Conservation (phyloP, 2,113 vertebrate genomes). For the Amblyopsis rosae region DNA sequence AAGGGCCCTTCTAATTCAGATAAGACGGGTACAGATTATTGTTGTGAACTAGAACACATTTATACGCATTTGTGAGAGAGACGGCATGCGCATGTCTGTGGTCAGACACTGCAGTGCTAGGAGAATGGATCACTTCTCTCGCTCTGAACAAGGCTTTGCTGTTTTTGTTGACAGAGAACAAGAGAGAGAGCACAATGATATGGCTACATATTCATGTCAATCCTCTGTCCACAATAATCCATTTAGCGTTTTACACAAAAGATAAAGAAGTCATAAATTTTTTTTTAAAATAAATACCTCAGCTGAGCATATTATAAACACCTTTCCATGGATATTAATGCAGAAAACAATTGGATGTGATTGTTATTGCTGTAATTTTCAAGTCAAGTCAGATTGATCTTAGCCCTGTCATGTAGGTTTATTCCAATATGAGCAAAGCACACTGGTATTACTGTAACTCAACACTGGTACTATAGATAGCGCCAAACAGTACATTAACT, state of each 20-base stretch:
- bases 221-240: slow-evolving; percentile 13
- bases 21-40: too few relatives aligned
- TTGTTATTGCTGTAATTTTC: background rate
- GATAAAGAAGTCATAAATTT: background rate
- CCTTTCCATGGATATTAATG: background rate
- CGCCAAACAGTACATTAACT: too few relatives aligned
- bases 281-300: background rate
- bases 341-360: background rate
- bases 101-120: slow-evolving; percentile 20
- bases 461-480: too few relatives aligned
- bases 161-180: slow-evolving; percentile 69
- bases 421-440: too few relatives aligned
- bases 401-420: background rate
- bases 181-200: slow-evolving; percentile 42
- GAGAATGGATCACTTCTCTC: slow-evolving; percentile 41
- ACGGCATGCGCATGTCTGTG: slow-evolving; percentile 30
- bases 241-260: slow-evolving; percentile 16
- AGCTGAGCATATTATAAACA: background rate
- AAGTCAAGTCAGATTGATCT: background rate
- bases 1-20: too few relatives aligned
- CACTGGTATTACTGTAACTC: too few relatives aligned
- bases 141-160: slow-evolving; percentile 59
- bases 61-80: slow-evolving; percentile 9
- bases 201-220: slow-evolving; percentile 52
- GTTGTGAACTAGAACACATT: background rate